Base-by-base conservation (phyloP, 2,113 vertebrate genomes). In the Pagrus major region DNA sequence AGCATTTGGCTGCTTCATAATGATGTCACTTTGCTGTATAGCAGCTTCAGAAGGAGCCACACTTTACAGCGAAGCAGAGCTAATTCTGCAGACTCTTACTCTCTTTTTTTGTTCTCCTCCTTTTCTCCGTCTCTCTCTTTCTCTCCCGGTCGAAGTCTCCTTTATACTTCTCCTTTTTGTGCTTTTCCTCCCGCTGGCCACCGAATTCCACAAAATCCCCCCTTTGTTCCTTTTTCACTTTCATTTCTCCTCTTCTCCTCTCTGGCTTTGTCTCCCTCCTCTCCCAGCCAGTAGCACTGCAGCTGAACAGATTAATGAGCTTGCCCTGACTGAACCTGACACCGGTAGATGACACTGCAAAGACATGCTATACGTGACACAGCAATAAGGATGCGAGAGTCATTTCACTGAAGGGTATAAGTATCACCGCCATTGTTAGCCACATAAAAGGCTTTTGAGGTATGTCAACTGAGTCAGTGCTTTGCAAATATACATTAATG, bases 221-320 rank as follows among this genome's bases (percentile, higher is more conserved):
- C 23, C 65, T 80, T 81, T 85, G 39, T 74, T 77, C 11, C 16
- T 52, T 47, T n/a, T 64, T 74, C 77, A 67, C 68, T 72, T 87
- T 84, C 23, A 59, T 77, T 74, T 60, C 52, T 64, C 37, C 44
- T 55, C 63, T 58, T 44, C 35, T 61, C 44, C 71, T 65, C 66
- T 66, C 52, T 66, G 16, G 31, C 52, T 49, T 54, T 55, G 5
- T 44, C 67, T 47, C 61, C 70, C 59, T 71, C 65, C 33, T 64
- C 58, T 81, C 65, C 79, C 58, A 66, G 66, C 44, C 25, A 8
- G 51, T 68, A 84, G 41, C 56, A 70, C 71, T 84, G 81, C 81
- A 76, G 56, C 35, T 83, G 65, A 82, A 71, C 52, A 78, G 81
- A 88, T 84, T 83, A 86, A 89, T 88, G 81, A 87, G 80, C 47